Conservation (phyloP, 2,888 invertebrate genomes). For the Baronia brevicornis region DNA sequence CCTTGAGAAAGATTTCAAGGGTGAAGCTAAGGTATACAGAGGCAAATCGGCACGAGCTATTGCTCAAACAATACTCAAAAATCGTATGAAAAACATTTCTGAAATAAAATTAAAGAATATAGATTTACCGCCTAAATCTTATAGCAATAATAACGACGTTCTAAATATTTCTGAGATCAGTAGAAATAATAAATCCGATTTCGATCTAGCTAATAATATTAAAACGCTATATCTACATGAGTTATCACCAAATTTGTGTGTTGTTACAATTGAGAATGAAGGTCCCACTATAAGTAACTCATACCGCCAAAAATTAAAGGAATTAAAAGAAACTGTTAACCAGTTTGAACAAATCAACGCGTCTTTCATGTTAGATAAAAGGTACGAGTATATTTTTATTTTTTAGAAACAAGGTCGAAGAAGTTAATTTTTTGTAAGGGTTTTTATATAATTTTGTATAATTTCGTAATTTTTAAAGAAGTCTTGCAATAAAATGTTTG, state of each 20-base stretch:
- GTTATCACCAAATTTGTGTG: constrained; percentile 47
- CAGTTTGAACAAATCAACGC: constrained; percentile 78
- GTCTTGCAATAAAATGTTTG: too few relatives aligned
- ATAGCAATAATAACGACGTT: constrained; percentile 9
- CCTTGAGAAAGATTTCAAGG: constrained; percentile 67
- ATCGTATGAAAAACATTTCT: constrained; percentile 74
- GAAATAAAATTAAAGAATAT: constrained; percentile 44
- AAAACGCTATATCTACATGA: constrained; percentile 32
- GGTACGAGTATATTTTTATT: constrained; percentile 56
- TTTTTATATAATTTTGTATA: too few relatives aligned
- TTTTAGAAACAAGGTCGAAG: too few relatives aligned
- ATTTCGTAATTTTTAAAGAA: too few relatives aligned
- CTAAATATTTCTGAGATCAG: constrained; percentile 1
- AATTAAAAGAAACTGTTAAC: constrained; percentile 77
- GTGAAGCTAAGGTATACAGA: constrained; percentile 76
- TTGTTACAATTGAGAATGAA: constrained; percentile 51
- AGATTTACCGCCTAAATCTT: constrained; percentile 29
- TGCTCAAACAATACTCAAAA: constrained; percentile 77
- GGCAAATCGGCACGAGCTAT: constrained; percentile 87
- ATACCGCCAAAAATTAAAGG: constrained; percentile 74
- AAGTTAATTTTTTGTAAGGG: too few relatives aligned
- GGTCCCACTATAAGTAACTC: constrained; percentile 68
- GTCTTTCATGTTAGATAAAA: constrained; percentile 77
- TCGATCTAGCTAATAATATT: constrained; percentile 29
- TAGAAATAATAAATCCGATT: constrained; percentile 19